phyloP scores from a whole-genome alignment of 35 echinoderm and acorn worm genomes.

The Holothuria glaberrima region DNA sequence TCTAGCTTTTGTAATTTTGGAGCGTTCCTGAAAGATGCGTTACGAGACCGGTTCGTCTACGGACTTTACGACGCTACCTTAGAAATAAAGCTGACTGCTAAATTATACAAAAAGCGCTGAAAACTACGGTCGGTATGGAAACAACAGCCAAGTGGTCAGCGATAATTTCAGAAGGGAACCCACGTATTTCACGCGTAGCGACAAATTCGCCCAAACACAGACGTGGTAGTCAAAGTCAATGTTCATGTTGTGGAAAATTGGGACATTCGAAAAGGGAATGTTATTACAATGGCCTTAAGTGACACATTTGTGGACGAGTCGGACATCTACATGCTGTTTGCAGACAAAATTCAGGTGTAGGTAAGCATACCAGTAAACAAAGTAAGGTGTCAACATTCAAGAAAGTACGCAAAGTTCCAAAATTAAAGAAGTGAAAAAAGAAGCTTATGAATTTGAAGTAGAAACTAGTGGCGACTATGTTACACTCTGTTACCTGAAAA shows the following conservation, averaged over 20 bases:
- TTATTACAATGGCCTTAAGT: too few relatives aligned
- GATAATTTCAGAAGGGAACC: constrained; percentile 2
- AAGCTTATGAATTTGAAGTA: too few relatives aligned
- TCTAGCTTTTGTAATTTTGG: too few relatives aligned
- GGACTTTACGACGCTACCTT: too few relatives aligned
- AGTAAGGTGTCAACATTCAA: too few relatives aligned
- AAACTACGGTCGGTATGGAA: constrained; percentile 31
- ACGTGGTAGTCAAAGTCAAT: not conserved
- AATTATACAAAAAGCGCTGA: constrained; percentile 18
- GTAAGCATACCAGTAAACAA: not conserved
- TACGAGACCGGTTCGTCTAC: too few relatives aligned
- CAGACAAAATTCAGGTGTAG: not conserved
- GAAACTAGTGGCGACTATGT: constrained; percentile 42
- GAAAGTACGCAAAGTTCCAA: constrained; percentile 23
- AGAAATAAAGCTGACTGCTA: not conserved
- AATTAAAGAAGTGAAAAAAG: constrained; percentile 35
- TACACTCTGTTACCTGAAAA: too few relatives aligned
- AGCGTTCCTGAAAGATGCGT: too few relatives aligned
- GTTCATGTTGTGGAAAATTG: constrained; percentile 35
- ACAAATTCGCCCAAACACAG: too few relatives aligned
- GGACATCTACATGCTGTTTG: too few relatives aligned
- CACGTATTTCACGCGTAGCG: too few relatives aligned
- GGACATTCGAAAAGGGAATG: constrained; percentile 33
- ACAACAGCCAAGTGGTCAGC: not conserved
- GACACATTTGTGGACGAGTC: too few relatives aligned